Conservation (phyloP, 2,797 vertebrate genomes). For the Falco cherrug region DNA sequence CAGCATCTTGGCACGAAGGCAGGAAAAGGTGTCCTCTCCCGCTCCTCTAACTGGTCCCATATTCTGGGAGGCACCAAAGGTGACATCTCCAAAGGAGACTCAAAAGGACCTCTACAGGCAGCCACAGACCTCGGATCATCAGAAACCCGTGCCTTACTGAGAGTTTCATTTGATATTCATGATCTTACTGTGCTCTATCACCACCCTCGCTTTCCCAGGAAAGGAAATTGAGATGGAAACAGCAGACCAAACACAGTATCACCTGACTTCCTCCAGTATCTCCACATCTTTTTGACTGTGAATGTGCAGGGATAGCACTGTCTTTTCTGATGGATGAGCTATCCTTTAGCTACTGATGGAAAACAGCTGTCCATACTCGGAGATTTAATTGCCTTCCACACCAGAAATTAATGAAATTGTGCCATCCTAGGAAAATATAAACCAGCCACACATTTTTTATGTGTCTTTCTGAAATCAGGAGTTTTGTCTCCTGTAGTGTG, state of each 20-base stretch:
- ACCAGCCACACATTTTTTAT: background rate
- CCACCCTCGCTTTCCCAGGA: background rate
- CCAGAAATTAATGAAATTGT: background rate
- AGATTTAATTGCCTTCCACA: background rate
- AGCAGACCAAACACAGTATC: background rate
- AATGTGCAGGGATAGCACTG: background rate
- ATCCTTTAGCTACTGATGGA: background rate
- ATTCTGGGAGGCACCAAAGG: background rate
- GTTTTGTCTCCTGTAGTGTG: background rate
- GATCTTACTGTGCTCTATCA: background rate
- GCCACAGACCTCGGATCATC: background rate
- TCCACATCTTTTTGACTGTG: background rate
- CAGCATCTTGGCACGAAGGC: background rate
- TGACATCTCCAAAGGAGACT: background rate
- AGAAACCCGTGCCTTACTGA: background rate
- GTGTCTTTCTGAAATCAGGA: background rate
- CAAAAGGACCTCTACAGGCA: background rate
- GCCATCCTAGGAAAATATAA: background rate
- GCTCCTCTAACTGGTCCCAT: background rate
- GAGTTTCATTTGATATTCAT: background rate
- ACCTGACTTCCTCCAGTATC: background rate
- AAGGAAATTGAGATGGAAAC: background rate
- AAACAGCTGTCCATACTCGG: background rate
- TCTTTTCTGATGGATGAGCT: constrained; percentile 4
- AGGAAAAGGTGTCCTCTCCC: background rate